Conservation (phyloP, 2,797 vertebrate genomes). For the Phyllotis vaccarum region DNA sequence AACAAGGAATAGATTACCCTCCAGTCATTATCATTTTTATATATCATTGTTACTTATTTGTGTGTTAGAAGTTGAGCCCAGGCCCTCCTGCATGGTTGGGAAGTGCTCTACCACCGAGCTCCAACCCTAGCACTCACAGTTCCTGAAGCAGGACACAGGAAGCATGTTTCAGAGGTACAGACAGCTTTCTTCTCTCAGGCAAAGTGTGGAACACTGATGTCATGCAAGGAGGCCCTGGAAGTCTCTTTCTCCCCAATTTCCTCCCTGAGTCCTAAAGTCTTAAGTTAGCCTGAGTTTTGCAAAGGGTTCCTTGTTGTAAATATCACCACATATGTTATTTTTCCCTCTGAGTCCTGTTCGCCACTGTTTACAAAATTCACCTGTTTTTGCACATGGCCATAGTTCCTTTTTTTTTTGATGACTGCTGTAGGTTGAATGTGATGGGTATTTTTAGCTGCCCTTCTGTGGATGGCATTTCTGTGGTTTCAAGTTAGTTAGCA, state of each 20-base stretch:
- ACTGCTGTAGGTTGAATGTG: no score
- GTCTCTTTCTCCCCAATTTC: background rate
- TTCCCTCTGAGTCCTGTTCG: background rate
- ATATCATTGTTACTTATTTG: background rate
- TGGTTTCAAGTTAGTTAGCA: background rate
- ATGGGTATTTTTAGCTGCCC: no score
- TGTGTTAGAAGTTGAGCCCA: background rate
- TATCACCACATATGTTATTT: background rate
- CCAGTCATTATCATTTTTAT: background rate
- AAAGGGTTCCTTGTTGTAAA: background rate
- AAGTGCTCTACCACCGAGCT: background rate
- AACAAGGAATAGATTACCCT: background rate
- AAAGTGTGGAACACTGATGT: background rate
- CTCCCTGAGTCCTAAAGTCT: background rate
- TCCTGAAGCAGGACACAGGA: background rate
- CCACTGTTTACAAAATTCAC: background rate
- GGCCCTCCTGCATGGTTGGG: no score
- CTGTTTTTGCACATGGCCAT: no score
- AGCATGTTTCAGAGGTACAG: no score
- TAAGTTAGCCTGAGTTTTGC: background rate
- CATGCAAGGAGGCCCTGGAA: rapidly evolving
- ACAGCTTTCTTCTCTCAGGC: background rate
- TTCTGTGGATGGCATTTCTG: background rate
- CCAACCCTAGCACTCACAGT: rapidly evolving
- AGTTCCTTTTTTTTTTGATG: no score